A percentile compares a stretch with the other conserved stretches of the same genome.
phyloP scores from a whole-genome alignment of 1,140 invertebrate genomes.

The Lepidurus apus region DNA sequence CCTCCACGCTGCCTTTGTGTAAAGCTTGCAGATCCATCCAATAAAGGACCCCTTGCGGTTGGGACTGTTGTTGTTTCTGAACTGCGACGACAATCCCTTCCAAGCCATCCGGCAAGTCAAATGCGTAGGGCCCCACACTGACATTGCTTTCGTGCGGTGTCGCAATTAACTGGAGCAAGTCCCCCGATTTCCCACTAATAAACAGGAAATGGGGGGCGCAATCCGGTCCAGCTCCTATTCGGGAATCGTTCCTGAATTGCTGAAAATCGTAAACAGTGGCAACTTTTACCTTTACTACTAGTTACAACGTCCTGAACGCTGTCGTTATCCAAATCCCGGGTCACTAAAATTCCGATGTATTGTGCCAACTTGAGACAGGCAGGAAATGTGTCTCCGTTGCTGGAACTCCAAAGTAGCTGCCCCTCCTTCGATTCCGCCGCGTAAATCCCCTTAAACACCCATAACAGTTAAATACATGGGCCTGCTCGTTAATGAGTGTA shows the following conservation, averaged over 20 bases:
- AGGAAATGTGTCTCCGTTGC: background rate
- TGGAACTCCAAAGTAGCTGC: background rate
- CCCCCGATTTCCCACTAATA: conserved; percentile 6
- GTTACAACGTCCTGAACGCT: background rate
- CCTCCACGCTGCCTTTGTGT: conserved; percentile 4
- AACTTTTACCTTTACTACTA: background rate
- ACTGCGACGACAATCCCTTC: conserved; percentile 1
- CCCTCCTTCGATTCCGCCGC: background rate
- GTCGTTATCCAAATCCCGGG: conserved; percentile 6
- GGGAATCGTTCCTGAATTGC: background rate
- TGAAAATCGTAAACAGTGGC: background rate
- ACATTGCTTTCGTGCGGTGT: conserved; percentile 9
- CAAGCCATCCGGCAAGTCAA: conserved; percentile 8
- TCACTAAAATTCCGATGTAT: background rate
- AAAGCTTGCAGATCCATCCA: conserved; percentile 18
- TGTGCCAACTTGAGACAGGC: background rate
- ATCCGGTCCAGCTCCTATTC: background rate
- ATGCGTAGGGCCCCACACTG: conserved; percentile 5
- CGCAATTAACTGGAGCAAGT: conserved; percentile 15
- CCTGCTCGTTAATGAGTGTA: background rate
- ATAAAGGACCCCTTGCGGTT: conserved; percentile 21
- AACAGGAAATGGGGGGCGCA: conserved; percentile 2
- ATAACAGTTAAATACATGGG: background rate
- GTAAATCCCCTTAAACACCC: background rate
- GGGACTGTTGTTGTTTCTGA: conserved; percentile 4